Evolutionary conservation across 2,888 invertebrate genomes (phyloP).

Genomic region (Schizaphis graminum): DNA sequence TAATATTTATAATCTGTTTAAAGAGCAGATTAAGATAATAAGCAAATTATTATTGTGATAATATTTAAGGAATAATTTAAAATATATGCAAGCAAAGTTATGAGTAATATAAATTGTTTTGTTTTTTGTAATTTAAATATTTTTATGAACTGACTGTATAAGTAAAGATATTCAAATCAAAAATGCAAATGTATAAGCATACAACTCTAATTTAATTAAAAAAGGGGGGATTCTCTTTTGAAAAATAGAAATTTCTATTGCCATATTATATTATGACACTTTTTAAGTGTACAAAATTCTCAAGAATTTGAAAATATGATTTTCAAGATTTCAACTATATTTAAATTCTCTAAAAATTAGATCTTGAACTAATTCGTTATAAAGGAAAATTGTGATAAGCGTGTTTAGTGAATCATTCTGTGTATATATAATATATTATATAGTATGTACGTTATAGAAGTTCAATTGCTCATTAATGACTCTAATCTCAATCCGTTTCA

Average conservation of each 20-base stretch:
- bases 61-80: not conserved
- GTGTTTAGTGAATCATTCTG: not conserved
- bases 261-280: not conserved
- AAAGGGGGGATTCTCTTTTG: not conserved
- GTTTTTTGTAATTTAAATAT: no score
- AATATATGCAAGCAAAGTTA: not conserved
- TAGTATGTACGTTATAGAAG: not conserved
- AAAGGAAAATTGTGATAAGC: not conserved
- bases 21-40: not conserved
- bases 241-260: not conserved
- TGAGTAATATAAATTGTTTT: not conserved
- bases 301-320: not conserved
- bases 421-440: not conserved
- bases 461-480: not conserved
- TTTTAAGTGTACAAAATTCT: not conserved
- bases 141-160: no score
- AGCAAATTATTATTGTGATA: not conserved
- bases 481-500: not conserved
- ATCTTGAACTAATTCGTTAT: not conserved
- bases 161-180: no score
- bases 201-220: no score
- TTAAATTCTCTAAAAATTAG: not conserved
- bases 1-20: not conserved
- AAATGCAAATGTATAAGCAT: not conserved
- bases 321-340: not conserved